Evolutionary conservation across 1,140 invertebrate species (phyloP), one percentile per base, ranked within the genome.

Genomic region (Hormaphis cornu): DNA sequence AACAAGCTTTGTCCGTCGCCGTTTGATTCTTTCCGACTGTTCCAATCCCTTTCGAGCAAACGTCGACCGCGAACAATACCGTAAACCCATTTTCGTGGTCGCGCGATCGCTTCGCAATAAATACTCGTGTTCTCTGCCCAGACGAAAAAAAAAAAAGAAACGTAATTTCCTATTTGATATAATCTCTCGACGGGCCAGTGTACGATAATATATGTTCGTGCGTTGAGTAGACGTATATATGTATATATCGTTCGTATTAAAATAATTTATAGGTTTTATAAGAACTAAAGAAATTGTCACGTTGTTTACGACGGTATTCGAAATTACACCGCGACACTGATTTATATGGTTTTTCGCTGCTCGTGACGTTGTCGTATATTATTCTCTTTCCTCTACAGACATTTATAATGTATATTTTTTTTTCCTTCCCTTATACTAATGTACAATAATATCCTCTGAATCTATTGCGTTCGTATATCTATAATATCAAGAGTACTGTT

Each of bases 401-500:
- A 24, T 33, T 6, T 33, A 9, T 9, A 33, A 33, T 33, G 9
- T 33, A 26, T 16, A 52, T 28, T 30, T 18, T 30, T 22, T 53
- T 53, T 30, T 53, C 33, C 26, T 33, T 53, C 33, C 28, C 28
- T 9, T 30, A n/a, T 28, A 5, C n/a, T 30, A 33, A 53, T 33
- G n/a, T 12, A 53, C 22, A 53, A 22, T 9, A 28, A 53, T 53
- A 53, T 53, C 16, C 26, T 18, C 26, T 26, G 1, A 14, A 14
- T 9, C 2, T 18, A n/a, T 20, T 53, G 12, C 26, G 6, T 9
- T 7, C 22, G n/a, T 33, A 20, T 33, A 33, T 9, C 16, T 28
- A 52, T 20, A 35, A 53, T 54, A 54, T 54, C 52, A 18, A 33
- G 30, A 54, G n/a, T 33, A 35, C 52, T 54, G 35, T 37, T 59